Percentiles rank a stretch among this genome's conserved stretches.
phyloP scores from a whole-genome alignment of 2,113 vertebrate genomes.

The Chamaea fasciata region DNA sequence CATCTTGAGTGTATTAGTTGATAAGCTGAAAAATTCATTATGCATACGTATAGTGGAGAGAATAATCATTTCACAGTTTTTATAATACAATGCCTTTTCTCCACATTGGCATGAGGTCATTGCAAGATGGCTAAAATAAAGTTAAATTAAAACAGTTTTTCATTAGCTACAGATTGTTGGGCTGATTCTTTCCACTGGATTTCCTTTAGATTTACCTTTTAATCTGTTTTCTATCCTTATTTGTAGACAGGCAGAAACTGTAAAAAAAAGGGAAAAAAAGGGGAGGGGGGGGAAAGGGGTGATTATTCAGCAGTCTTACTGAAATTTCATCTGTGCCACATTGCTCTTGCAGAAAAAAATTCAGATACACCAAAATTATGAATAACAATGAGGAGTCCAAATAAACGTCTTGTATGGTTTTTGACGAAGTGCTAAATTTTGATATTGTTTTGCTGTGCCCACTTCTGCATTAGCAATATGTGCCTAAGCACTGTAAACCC shows the following conservation, averaged over 20 bases:
- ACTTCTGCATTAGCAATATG: background rate
- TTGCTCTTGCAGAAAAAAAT: background rate
- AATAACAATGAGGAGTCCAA: background rate
- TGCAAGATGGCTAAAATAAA: background rate
- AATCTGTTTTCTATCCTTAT: background rate
- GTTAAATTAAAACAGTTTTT: background rate
- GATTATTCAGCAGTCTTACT: background rate
- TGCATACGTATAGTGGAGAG: background rate
- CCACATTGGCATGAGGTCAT: background rate
- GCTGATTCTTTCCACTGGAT: background rate
- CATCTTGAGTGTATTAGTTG: background rate
- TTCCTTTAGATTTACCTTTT: background rate
- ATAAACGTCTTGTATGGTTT: background rate
- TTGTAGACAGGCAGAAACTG: background rate
- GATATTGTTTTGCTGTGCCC: background rate
- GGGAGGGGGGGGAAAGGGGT: fast-evolving
- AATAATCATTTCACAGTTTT: background rate
- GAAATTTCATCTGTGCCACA: background rate
- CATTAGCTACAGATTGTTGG: background rate
- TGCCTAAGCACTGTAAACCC: background rate
- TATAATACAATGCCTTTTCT: background rate
- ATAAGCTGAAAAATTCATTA: background rate
- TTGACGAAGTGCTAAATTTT: background rate
- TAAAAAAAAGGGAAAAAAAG: background rate
- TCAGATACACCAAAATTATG: background rate